Evolutionary conservation across 2,797 vertebrate species (phyloP).

Genomic region (Sebastes minor): DNA sequence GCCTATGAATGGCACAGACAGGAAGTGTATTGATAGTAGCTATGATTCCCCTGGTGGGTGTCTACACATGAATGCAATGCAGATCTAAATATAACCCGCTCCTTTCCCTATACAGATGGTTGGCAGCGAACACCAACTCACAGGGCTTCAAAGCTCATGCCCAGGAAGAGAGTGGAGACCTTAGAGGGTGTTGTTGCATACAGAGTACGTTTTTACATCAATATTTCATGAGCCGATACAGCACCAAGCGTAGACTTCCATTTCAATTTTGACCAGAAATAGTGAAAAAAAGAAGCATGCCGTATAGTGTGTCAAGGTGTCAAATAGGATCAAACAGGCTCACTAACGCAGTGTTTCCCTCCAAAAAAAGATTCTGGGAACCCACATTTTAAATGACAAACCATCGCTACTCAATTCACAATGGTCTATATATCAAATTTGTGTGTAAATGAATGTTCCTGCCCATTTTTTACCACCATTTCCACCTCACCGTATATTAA

Average conservation of each 20-base stretch:
- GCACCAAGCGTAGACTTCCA: slow-evolving; percentile 34
- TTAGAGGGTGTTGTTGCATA: slow-evolving; percentile 41
- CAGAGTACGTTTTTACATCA: slow-evolving; percentile 42
- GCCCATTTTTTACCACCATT: no score
- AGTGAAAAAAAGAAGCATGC: not conserved
- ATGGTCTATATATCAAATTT: no score
- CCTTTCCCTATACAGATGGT: slow-evolving; percentile 46
- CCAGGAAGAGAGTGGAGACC: slow-evolving; percentile 44
- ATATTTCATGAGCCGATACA: slow-evolving; percentile 55
- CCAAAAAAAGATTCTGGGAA: no score
- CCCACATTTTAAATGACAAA: no score
- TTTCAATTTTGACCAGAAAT: slow-evolving; percentile 38
- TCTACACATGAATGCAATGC: slow-evolving; percentile 37
- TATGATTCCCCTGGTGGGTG: slow-evolving; percentile 36
- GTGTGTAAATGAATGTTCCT: no score
- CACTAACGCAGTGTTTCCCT: not conserved
- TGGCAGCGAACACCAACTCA: slow-evolving; percentile 34
- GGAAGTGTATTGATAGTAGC: slow-evolving; percentile 39
- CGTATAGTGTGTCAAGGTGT: not conserved
- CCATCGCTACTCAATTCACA: no score
- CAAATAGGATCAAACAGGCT: not conserved
- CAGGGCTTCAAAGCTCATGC: slow-evolving; percentile 54
- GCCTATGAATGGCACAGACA: slow-evolving; percentile 22
- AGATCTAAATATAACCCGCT: slow-evolving; percentile 50
- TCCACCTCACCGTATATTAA: no score